Percentiles rank a stretch among this genome's conserved stretches.
Evolutionary conservation across 2,888 invertebrate species (phyloP).

Genomic region (Metacarcinus magister): DNA sequence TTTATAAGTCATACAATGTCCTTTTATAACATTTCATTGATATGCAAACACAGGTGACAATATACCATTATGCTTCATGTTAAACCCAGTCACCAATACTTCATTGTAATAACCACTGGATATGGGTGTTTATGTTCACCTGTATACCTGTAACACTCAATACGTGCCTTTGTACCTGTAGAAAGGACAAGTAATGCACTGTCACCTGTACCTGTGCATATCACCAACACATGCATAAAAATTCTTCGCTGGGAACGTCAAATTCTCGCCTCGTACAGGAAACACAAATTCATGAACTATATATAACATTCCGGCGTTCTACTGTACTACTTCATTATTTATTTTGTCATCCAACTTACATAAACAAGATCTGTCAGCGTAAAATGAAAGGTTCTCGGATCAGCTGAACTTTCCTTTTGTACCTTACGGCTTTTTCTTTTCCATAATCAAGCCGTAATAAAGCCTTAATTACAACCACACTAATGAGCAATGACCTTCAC

Average conservation of each 20-base stretch:
- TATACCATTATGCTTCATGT: neutral
- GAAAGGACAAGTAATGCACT: neutral
- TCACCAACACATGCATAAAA: neutral
- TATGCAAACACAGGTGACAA: neutral
- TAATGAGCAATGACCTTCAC: neutral
- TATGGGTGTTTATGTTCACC: neutral
- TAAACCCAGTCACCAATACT: neutral
- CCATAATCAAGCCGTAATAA: neutral
- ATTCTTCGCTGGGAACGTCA: neutral
- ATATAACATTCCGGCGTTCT: neutral
- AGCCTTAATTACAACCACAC: neutral
- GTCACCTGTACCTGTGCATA: neutral
- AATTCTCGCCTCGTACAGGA: neutral
- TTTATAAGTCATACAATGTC: neutral
- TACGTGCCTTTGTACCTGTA: neutral
- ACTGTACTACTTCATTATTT: neutral
- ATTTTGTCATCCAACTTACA: too few relatives aligned
- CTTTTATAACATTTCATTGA: neutral
- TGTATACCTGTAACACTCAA: neutral
- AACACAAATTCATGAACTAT: neutral
- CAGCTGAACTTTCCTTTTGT: neutral
- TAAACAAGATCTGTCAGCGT: too few relatives aligned
- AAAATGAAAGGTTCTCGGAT: too few relatives aligned
- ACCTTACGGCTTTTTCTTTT: neutral
- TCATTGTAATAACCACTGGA: neutral